Evolutionary conservation across 53 echinoderm and acorn worm species (phyloP), one percentile per base, ranked within the genome.

Genomic region (Holothuria leucospilota): DNA sequence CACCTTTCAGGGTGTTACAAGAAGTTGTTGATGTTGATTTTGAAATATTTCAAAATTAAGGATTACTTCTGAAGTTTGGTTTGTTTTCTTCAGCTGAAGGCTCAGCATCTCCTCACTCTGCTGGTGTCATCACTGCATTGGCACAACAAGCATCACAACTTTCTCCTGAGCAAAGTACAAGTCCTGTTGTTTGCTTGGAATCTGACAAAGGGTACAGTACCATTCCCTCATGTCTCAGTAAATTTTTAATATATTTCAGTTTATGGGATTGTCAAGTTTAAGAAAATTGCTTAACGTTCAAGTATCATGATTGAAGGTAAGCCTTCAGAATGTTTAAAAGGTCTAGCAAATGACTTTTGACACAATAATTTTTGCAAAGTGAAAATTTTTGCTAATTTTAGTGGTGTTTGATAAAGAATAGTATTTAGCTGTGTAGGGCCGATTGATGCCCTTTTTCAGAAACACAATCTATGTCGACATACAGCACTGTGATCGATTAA

Each of bases 121-220:
- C 99, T 29, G 99, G 99, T 21, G 29, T 95, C 28, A 88, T 95
- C 61, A 82, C 93, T 4, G 93, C 93, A 40, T 51, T 95, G 25
- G 81, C 95, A 2, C 93, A 95, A 78, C 93, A 93, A 69, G 95
- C 95, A 46, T 80, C 92, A 5, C 92, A 90, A 28, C 87, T 99
- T 18, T 84, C 88, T 62, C 92, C 95, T 21, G 95, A 95, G 20
- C 77, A 87, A 23, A 93, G 84, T 29, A 77, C 82, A 82, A 51
- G 89, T 20, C 99, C 99, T 20, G 95, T 99, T 21, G 91, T 99
- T 13, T 99, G 99, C 80, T 59, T 95, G 20, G 99, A 99, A 88
- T 95, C 95, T 8, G 99, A 99, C 68, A 90, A 91, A 91, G 95
- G 99, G 99, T 98, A 87, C 59, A 62, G 81, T 20, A 27, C 11